Evolutionary conservation across 1,140 invertebrate genomes (phyloP), one percentile per base, ranked within the genome.

Genomic region (Drosophila serrata): DNA sequence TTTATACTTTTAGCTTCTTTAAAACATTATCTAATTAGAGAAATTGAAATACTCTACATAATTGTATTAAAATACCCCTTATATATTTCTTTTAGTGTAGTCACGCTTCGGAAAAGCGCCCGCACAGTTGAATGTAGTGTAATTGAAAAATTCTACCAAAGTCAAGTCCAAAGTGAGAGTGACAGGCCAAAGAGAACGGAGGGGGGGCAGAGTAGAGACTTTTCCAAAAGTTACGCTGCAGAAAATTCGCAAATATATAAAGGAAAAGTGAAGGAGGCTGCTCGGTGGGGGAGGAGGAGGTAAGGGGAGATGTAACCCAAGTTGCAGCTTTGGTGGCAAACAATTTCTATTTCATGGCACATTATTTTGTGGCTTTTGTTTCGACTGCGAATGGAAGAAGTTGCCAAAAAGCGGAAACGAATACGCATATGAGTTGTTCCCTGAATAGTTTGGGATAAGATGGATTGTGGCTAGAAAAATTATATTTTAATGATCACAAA

Each of bases 301-400:
- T n/a, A n/a, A n/a, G 13, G 31, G 19, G 39, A 24, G 24, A 31
- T 56, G 75, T 48, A 78, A 69, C 57, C 64, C 49, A 45, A 70
- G 56, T 42, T 72, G 56, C 63, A 68, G 46, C 59, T 55, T 69
- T 59, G 43, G 65, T 62, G 62, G 68, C 77, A 88, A 84, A 68
- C 85, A 90, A 90, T 90, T 88, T 79, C 85, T 79, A 88, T 88
- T 88, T 88, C 85, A 88, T 88, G 85, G 85, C 81, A 88, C 85
- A 88, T 88, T 90, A 88, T 88, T 88, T 88, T 90, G 85, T 72
- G 85, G 85, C 85, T 90, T 88, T 88, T 88, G 85, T 90, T 90
- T 84, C 81, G 72, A 67, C 79, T 88, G 46, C 59, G 64, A 80
- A 69, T 61, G 56, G 37, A 37, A 72, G 58, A 79, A 64, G 49